These are phyloP conservation scores for Yponomeuta sedellus DNA, from an alignment of 2,888 invertebrate genomes.

Conservation along the genomic window DNA sequence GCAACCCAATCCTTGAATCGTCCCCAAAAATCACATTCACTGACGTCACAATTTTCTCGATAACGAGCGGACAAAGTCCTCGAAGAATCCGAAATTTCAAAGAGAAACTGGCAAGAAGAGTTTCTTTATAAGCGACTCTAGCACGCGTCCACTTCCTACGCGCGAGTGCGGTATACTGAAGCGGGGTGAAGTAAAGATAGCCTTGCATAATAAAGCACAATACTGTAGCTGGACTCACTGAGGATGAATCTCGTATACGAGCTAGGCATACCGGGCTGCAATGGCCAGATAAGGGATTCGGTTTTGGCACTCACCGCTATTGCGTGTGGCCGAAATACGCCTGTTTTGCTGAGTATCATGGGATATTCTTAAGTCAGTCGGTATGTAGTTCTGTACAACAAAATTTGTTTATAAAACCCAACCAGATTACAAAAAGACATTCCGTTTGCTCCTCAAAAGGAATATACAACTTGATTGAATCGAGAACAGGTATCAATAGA, in stretches of 20 bases:
- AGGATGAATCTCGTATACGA: neutral
- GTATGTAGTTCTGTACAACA: too few relatives aligned
- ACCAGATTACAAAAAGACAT: too few relatives aligned
- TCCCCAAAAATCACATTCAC: constrained; percentile 3
- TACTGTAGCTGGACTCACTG: neutral
- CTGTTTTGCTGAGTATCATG: too few relatives aligned
- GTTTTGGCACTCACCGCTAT: neutral
- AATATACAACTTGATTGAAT: too few relatives aligned
- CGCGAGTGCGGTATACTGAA: constrained; percentile 49
- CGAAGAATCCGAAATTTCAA: neutral
- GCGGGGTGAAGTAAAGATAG: constrained; percentile 23
- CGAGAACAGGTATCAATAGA: too few relatives aligned
- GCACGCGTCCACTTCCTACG: constrained; percentile 46
- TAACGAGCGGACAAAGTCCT: neutral
- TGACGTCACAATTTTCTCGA: neutral
- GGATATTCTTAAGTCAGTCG: too few relatives aligned
- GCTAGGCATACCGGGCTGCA: neutral
- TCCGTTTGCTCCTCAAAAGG: too few relatives aligned
- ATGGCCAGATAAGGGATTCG: neutral
- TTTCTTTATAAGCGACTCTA: constrained; percentile 16
- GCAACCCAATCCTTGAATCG: neutral
- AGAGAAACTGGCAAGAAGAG: constrained; percentile 8
- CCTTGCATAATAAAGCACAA: neutral
- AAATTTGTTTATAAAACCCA: too few relatives aligned
- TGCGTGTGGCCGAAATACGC: too few relatives aligned